Percentiles rank a stretch among this genome's conserved stretches.
Conservation (phyloP, 2,113 vertebrate species). For the Colistium nudipinnis region DNA sequence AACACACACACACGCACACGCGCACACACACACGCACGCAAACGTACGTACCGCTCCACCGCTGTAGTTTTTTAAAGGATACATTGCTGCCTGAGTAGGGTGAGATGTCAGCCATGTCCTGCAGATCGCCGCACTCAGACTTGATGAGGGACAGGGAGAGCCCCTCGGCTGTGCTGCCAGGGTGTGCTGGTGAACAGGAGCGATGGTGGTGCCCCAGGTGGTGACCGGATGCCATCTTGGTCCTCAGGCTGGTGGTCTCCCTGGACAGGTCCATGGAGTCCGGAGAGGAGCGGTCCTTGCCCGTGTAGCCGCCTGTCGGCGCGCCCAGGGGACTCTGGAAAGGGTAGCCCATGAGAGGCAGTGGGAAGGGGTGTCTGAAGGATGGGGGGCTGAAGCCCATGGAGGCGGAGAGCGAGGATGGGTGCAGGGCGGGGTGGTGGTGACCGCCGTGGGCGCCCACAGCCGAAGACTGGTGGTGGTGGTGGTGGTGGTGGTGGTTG, state of each 20-base stretch:
- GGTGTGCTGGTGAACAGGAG: constrained; percentile 92
- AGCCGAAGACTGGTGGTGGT: constrained; percentile 88
- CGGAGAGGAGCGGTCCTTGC: constrained; percentile 92
- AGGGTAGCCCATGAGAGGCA: constrained; percentile 96
- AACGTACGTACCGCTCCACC: too few relatives aligned
- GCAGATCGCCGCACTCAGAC: constrained; percentile 96
- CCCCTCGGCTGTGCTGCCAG: constrained; percentile 91
- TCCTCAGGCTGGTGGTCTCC: constrained; percentile 94
- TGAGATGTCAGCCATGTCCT: constrained; percentile 98
- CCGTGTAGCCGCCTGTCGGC: constrained; percentile 88
- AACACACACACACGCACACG: background rate
- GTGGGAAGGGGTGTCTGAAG: constrained; percentile 94
- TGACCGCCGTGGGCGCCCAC: constrained; percentile 88
- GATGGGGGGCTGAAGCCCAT: constrained; percentile 93
- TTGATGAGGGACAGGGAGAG: constrained; percentile 98
- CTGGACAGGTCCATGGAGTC: constrained; percentile 97
- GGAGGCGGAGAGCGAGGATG: constrained; percentile 93
- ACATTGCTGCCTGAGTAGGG: constrained; percentile 98
- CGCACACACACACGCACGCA: background rate
- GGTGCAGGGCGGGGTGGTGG: constrained; percentile 92
- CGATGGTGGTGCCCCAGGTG: constrained; percentile 89
- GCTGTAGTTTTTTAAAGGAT: constrained; percentile 86
- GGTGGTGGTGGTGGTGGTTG: constrained; percentile 86
- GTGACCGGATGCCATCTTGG: constrained; percentile 96
- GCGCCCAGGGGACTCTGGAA: constrained; percentile 93